Evolutionary conservation across 2,888 invertebrate species (phyloP).

Genomic region (Smittia aterrima): DNA sequence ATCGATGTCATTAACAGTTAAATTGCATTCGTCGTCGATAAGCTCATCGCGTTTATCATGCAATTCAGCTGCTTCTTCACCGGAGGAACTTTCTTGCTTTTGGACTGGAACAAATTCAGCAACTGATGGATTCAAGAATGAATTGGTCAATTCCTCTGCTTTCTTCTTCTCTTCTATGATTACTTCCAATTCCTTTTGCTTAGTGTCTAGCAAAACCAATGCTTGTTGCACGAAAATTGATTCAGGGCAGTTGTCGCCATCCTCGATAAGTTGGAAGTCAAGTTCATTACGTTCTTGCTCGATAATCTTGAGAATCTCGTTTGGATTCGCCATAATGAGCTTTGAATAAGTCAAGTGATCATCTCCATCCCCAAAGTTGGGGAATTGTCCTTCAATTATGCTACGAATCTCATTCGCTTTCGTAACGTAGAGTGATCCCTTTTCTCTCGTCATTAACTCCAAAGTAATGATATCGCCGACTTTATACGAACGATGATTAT

Average conservation of each 20-base stretch:
- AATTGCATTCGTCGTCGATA: conserved; percentile 39
- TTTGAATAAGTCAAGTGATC: conserved; percentile 64
- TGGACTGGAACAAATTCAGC: neutral
- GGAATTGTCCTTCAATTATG: conserved; percentile 47
- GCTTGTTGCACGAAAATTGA: conserved; percentile 84
- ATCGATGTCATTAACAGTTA: conserved; percentile 41
- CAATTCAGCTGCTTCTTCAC: conserved; percentile 26
- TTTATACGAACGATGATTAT: conserved; percentile 47
- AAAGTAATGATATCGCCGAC: conserved; percentile 71
- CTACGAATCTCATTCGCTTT: conserved; percentile 47
- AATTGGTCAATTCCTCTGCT: conserved; percentile 28
- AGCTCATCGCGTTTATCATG: neutral
- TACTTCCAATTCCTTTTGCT: conserved; percentile 55
- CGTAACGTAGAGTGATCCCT: conserved; percentile 57
- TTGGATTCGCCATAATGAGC: conserved; percentile 43
- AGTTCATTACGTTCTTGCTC: conserved; percentile 71
- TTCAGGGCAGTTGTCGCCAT: conserved; percentile 76
- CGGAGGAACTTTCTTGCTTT: conserved; percentile 20
- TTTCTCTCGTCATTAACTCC: conserved; percentile 81
- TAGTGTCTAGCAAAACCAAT: conserved; percentile 61
- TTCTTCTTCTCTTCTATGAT: neutral
- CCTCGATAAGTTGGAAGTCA: conserved; percentile 58
- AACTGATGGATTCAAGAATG: conserved; percentile 1
- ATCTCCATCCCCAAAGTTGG: conserved; percentile 56
- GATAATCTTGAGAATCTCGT: conserved; percentile 67